A percentile compares a stretch with the other conserved stretches of the same genome.
Conservation (phyloP, 2,113 vertebrate species). For the Furnarius figulus region DNA sequence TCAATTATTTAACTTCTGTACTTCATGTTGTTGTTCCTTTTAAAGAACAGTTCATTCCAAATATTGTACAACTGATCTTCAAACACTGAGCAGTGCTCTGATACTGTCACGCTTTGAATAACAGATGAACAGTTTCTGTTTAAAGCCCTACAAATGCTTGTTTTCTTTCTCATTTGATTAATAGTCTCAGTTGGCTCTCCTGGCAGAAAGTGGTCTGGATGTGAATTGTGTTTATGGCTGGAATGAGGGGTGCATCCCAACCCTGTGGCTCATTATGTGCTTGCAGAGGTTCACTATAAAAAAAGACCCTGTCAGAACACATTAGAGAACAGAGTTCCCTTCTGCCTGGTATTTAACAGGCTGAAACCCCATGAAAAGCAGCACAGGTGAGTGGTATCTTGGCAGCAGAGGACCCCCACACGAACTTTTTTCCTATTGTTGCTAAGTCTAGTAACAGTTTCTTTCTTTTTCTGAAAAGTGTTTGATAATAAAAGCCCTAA, state of each 20-base stretch:
- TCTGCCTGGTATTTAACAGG: neutral
- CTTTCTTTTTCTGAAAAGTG: neutral
- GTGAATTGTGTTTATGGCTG: slow-evolving; percentile 58
- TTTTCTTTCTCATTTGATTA: slow-evolving; percentile 58
- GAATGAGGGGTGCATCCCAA: neutral
- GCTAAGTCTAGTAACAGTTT: neutral
- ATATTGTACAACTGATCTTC: slow-evolving; percentile 33
- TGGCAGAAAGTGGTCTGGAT: slow-evolving; percentile 46
- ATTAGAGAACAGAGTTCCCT: neutral
- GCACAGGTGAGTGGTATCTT: neutral
- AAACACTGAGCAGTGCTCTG: neutral
- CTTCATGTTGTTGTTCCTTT: neutral
- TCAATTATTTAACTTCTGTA: neutral
- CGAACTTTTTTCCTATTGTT: neutral
- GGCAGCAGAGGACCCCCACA: neutral
- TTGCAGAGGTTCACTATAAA: neutral
- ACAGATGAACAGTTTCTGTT: slow-evolving; percentile 35
- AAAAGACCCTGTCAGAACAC: neutral
- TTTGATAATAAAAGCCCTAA: neutral
- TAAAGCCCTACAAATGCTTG: slow-evolving; percentile 40
- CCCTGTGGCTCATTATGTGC: neutral
- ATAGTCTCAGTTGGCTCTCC: slow-evolving; percentile 27
- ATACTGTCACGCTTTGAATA: slow-evolving; percentile 8
- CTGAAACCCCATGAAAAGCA: neutral
- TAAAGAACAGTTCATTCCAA: slow-evolving; percentile 14